phyloP scores from a whole-genome alignment of 1,140 invertebrate genomes.

The Drosophila murphyi region DNA sequence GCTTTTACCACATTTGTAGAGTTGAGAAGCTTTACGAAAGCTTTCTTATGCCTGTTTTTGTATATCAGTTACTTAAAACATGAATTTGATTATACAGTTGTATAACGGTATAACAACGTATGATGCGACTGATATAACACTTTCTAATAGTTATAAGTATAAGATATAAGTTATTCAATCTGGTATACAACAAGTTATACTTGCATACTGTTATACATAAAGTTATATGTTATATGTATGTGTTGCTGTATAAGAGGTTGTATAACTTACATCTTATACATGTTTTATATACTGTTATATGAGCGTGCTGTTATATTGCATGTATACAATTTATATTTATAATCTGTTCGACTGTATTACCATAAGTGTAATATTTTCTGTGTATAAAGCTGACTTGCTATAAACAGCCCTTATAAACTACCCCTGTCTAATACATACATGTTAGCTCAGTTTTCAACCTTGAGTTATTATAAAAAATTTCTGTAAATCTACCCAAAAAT shows the following conservation, averaged over 20 bases:
- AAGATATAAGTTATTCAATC: not conserved
- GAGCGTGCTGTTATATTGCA: not conserved
- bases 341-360: not conserved
- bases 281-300: not conserved
- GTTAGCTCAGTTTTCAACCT: not conserved
- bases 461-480: constrained; percentile 2
- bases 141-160: too few species aligned
- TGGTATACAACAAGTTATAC: not conserved
- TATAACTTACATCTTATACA: constrained; percentile 1
- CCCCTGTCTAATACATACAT: not conserved
- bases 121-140: too few species aligned
- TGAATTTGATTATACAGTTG: not conserved
- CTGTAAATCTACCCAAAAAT: constrained; percentile 1
- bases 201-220: too few species aligned
- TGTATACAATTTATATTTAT: not conserved
- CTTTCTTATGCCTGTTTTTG: not conserved
- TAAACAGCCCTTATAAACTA: constrained; percentile 1
- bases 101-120: not conserved
- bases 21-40: not conserved
- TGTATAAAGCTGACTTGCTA: not conserved
- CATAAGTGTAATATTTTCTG: not conserved
- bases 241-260: not conserved
- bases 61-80: not conserved
- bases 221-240: too few species aligned
- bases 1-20: constrained; percentile 1